phyloP scores from a whole-genome alignment of 23 tunicate species.

The Trididemnum clinides region DNA sequence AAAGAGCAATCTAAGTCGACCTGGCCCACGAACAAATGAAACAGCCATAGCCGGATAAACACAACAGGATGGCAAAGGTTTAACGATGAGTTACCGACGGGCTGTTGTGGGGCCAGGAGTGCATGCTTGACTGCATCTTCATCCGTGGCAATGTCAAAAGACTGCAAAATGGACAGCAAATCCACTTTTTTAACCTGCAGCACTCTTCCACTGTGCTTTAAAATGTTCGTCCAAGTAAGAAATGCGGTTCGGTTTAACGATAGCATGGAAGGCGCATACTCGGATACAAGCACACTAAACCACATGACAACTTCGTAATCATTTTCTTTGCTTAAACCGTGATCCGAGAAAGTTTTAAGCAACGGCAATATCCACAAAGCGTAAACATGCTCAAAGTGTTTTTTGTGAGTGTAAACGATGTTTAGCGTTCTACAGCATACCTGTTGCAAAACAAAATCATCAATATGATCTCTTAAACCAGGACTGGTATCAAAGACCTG shows the following conservation, averaged over 20 bases:
- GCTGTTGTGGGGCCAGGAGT: background rate
- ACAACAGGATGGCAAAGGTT: conserved; percentile 41
- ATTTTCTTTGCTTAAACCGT: conserved; percentile 30
- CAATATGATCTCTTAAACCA: conserved; percentile 28
- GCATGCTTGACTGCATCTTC: background rate
- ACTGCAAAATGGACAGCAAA: background rate
- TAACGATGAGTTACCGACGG: background rate
- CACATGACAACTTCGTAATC: conserved; percentile 74
- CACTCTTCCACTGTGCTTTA: background rate
- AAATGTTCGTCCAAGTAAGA: conserved; percentile 30
- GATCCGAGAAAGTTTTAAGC: conserved; percentile 28
- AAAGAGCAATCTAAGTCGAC: conserved; percentile 25
- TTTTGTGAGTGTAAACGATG: conserved; percentile 57
- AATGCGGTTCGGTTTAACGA: conserved; percentile 21
- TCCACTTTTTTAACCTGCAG: background rate
- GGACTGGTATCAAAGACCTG: conserved; percentile 37
- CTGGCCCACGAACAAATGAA: conserved; percentile 62
- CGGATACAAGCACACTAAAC: conserved; percentile 26
- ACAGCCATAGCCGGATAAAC: conserved; percentile 63
- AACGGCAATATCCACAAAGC: conserved; percentile 66
- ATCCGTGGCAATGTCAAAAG: background rate
- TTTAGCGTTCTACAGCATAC: conserved; percentile 35
- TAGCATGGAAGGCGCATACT: conserved; percentile 9
- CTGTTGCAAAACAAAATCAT: conserved; percentile 44
- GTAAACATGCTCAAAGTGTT: conserved; percentile 47